phyloP scores from a whole-genome alignment of 2,113 vertebrate species.

The Hemiscyllium ocellatum region DNA sequence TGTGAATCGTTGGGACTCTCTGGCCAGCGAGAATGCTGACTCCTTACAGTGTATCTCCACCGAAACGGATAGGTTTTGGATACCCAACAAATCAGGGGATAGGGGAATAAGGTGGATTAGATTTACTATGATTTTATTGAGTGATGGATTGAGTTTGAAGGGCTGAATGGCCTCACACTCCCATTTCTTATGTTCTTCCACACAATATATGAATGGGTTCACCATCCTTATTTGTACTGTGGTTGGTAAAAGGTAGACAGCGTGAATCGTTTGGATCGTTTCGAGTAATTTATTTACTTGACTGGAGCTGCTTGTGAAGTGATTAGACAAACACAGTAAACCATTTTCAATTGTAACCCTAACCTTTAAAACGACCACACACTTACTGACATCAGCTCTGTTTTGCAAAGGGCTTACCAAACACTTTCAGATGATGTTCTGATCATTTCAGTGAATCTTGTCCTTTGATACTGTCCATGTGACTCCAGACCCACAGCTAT shows the following conservation, averaged over 20 bases:
- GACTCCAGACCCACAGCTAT: too few species aligned
- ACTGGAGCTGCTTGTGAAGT: background rate
- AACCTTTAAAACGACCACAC: background rate
- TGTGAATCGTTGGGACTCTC: background rate
- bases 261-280: background rate
- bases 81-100: too few species aligned
- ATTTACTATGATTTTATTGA: too few species aligned
- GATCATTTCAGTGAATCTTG: background rate
- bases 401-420: background rate
- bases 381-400: too few species aligned
- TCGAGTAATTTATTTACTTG: background rate
- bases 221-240: background rate
- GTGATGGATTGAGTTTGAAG: too few species aligned
- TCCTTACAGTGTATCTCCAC: background rate
- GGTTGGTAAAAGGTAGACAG: background rate
- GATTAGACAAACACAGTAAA: background rate
- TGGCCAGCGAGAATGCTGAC: background rate
- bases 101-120: too few species aligned
- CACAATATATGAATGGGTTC: background rate
- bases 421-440: background rate
- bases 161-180: too few species aligned
- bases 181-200: background rate
- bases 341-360: background rate
- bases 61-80: background rate
- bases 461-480: too few species aligned